These are phyloP conservation scores for Grus americana DNA, from an alignment of 2,113 vertebrate species.

Conservation along the genomic window DNA sequence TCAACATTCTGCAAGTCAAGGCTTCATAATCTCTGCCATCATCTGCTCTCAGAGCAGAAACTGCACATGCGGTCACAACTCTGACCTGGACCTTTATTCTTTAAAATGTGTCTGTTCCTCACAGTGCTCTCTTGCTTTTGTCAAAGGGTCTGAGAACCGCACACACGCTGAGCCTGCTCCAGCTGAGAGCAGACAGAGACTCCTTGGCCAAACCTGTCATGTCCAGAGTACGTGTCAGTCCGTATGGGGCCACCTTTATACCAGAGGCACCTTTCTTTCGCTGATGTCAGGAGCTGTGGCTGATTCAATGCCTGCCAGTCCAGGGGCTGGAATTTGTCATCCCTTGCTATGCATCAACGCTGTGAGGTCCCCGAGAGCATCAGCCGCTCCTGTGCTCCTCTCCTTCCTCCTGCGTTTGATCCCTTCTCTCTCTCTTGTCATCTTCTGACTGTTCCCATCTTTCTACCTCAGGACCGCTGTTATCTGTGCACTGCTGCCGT, in stretches of 20 bases:
- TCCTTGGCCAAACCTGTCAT: neutral
- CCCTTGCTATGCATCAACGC: neutral
- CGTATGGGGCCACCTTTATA: neutral
- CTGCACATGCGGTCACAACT: accelerated
- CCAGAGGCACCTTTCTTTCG: neutral
- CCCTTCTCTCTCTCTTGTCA: neutral
- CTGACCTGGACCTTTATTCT: neutral
- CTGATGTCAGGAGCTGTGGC: neutral
- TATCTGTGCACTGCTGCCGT: neutral
- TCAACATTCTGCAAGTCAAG: neutral
- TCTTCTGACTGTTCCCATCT: neutral
- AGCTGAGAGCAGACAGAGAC: neutral
- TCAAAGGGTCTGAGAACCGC: neutral
- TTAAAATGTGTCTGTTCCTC: neutral
- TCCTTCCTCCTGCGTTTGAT: neutral
- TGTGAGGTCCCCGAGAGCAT: neutral
- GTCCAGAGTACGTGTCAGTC: neutral
- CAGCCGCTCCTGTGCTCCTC: neutral
- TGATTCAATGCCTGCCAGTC: neutral
- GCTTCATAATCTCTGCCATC: neutral
- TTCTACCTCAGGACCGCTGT: neutral
- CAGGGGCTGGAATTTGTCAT: neutral
- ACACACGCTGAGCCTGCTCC: accelerated
- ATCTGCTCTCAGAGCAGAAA: neutral
- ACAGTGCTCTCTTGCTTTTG: neutral